Conservation (phyloP, 2,888 invertebrate genomes). For the Habroteleia sp. region DNA sequence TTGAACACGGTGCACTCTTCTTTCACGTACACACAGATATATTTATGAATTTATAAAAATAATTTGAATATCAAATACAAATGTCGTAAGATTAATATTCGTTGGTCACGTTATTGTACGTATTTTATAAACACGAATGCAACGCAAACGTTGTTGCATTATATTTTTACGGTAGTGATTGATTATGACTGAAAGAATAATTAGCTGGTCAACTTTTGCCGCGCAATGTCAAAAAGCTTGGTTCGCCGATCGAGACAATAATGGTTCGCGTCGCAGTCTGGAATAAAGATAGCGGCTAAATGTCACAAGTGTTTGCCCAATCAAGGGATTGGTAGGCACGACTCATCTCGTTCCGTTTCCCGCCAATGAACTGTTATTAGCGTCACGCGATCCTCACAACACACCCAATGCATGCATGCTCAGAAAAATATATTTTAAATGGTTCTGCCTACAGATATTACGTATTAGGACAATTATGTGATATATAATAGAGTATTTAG, state of each 20-base stretch:
- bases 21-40: too few species aligned
- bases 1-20: too few species aligned
- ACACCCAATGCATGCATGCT: constrained; percentile 56
- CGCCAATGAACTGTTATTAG: constrained; percentile 71
- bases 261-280: constrained; percentile 65
- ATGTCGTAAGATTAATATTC: too few species aligned
- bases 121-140: background rate
- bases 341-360: constrained; percentile 74
- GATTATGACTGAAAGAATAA: constrained; percentile 32
- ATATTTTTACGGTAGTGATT: constrained; percentile 12
- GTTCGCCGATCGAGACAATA: constrained; percentile 57
- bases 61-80: too few species aligned
- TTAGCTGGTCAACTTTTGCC: constrained; percentile 43
- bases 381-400: constrained; percentile 73
- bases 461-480: constrained; percentile 36
- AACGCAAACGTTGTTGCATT: background rate
- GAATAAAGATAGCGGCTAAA: constrained; percentile 74
- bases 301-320: constrained; percentile 77
- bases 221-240: constrained; percentile 51
- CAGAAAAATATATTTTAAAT: constrained; percentile 51
- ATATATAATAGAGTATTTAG: constrained; percentile 47
- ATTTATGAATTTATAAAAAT: too few species aligned
- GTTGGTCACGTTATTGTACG: too few species aligned
- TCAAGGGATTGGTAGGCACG: constrained; percentile 77
- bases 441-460: constrained; percentile 35